Percentiles rank a stretch among this genome's conserved stretches.
Evolutionary conservation across 2,113 vertebrate genomes (phyloP).

Genomic region (Craseonycteris thonglongyai): DNA sequence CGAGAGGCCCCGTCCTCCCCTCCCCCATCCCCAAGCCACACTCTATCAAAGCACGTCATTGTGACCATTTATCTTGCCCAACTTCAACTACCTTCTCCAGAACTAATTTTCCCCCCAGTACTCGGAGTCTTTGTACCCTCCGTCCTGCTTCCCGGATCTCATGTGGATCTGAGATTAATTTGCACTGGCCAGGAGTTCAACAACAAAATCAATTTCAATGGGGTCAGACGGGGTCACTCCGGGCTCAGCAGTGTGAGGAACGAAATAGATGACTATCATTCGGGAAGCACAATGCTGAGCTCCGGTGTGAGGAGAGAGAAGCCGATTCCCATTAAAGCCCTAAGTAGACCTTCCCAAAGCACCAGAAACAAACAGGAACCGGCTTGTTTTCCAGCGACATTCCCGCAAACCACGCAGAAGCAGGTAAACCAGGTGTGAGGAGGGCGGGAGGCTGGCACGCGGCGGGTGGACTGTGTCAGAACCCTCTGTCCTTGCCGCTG

Average conservation of each 20-base stretch:
- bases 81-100: slow-evolving; percentile 86
- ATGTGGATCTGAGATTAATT: slow-evolving; percentile 89
- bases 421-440: no score
- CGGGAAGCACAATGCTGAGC: slow-evolving; percentile 74
- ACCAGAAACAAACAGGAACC: slow-evolving; percentile 36
- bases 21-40: slow-evolving; percentile 85
- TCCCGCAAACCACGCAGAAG: not conserved
- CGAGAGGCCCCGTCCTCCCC: slow-evolving; percentile 80
- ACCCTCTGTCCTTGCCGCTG: not conserved
- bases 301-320: slow-evolving; percentile 45
- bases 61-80: slow-evolving; percentile 91
- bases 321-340: slow-evolving; percentile 57
- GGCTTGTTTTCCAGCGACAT: slow-evolving; percentile 17
- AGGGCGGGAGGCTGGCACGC: no score
- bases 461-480: not conserved
- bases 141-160: slow-evolving; percentile 82
- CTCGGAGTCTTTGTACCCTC: slow-evolving; percentile 80
- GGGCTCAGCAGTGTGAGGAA: slow-evolving; percentile 80
- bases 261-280: slow-evolving; percentile 89
- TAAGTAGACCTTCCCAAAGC: slow-evolving; percentile 72
- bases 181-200: slow-evolving; percentile 86
- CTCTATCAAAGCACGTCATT: slow-evolving; percentile 91
- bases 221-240: slow-evolving; percentile 89
- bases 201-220: slow-evolving; percentile 93
- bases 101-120: slow-evolving; percentile 77